Evolutionary conservation across 2,113 vertebrate genomes (phyloP).

Genomic region (Sterna hirundo): DNA sequence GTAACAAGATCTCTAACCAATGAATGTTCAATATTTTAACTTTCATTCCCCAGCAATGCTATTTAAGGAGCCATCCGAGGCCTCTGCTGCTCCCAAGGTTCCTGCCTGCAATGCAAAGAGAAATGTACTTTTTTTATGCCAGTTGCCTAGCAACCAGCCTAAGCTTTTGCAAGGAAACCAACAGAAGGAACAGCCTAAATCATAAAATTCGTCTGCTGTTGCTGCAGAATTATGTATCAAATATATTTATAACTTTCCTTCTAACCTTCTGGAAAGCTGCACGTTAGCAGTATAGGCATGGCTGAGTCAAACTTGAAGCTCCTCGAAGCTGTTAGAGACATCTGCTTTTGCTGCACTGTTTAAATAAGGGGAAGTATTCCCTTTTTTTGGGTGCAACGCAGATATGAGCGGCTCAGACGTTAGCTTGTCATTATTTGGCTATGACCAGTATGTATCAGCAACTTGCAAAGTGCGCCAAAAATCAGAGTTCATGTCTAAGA

Average conservation of each 20-base stretch:
- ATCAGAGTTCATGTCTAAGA: neutral
- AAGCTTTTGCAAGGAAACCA: conserved; percentile 65
- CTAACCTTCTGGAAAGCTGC: conserved; percentile 51
- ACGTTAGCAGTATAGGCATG: neutral
- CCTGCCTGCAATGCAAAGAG: conserved; percentile 61
- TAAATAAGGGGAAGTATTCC: neutral
- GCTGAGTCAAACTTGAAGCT: conserved; percentile 31
- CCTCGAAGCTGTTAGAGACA: neutral
- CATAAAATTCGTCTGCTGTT: conserved; percentile 45
- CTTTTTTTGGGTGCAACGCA: neutral
- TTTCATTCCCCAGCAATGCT: conserved; percentile 60
- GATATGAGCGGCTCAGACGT: neutral
- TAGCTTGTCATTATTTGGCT: neutral
- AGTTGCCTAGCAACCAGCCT: conserved; percentile 79
- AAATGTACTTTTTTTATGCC: conserved; percentile 44
- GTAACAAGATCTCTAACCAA: conserved; percentile 51
- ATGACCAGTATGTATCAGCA: neutral
- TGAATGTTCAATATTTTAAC: conserved; percentile 59
- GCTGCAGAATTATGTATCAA: conserved; percentile 30
- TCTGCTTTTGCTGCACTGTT: conserved; percentile 7
- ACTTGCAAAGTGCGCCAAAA: neutral
- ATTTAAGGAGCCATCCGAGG: conserved; percentile 75
- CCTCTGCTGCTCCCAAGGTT: conserved; percentile 51
- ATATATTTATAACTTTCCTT: conserved; percentile 39
- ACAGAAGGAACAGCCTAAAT: conserved; percentile 67